phyloP scores from a whole-genome alignment of 2,888 invertebrate genomes.

The Sabellastarte sp. region DNA sequence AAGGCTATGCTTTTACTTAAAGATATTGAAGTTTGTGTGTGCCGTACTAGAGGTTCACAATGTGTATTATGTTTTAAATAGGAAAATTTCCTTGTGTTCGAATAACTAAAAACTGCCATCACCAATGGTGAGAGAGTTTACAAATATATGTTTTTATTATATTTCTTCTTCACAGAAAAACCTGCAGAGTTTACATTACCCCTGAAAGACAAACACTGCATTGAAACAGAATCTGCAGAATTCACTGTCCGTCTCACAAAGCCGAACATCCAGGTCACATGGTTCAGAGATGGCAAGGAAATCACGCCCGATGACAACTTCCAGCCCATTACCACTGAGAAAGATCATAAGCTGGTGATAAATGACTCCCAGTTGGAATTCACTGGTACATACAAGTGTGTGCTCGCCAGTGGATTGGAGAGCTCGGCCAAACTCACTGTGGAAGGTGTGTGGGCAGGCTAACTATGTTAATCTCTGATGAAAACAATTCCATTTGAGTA shows the following conservation, averaged over 20 bases:
- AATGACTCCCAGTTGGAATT: slow-evolving; percentile 74
- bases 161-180: slow-evolving; percentile 36
- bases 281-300: slow-evolving; percentile 50
- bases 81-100: no score
- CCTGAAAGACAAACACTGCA: slow-evolving; percentile 42
- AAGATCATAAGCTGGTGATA: slow-evolving; percentile 68
- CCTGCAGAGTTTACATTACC: slow-evolving; percentile 46
- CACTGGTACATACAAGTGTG: slow-evolving; percentile 82
- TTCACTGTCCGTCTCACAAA: slow-evolving; percentile 27
- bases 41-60: no score
- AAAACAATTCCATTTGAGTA: no score
- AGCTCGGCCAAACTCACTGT: slow-evolving; percentile 49
- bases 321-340: slow-evolving; percentile 32
- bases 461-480: no score
- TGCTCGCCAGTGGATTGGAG: slow-evolving; percentile 49
- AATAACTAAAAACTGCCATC: no score
- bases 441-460: no score
- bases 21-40: no score
- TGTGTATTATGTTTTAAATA: no score
- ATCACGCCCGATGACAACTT: slow-evolving; percentile 37
- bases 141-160: no score
- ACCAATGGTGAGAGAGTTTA: no score
- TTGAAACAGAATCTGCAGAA: slow-evolving; percentile 40
- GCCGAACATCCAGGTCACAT: slow-evolving; percentile 37
- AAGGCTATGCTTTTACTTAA: no score